Conservation (phyloP, 2,888 invertebrate genomes). For the Adelphocoris suturalis region DNA sequence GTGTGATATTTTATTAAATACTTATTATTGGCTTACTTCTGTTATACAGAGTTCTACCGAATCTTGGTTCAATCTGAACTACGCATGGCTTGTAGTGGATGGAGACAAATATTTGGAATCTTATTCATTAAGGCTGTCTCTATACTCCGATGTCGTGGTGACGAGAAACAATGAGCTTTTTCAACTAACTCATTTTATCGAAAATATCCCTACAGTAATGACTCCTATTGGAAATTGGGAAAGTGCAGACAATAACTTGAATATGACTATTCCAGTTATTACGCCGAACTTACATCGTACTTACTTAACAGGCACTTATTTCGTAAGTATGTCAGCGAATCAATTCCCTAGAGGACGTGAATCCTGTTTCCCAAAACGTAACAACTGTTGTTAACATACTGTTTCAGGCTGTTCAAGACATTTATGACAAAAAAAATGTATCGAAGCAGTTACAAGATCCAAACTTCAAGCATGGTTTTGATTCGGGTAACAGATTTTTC, state of each 20-base stretch:
- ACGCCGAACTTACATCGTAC: slow-evolving; percentile 17
- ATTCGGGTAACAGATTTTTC: slow-evolving; percentile 54
- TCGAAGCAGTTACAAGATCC: slow-evolving; percentile 45
- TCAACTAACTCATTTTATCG: slow-evolving; percentile 13
- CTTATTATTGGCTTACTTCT: too few species aligned
- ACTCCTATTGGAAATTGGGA: not conserved
- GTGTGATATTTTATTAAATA: too few species aligned
- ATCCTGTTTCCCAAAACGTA: too few species aligned
- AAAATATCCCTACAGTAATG: not conserved
- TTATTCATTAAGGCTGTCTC: not conserved
- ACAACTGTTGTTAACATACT: not conserved
- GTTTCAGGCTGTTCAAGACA: slow-evolving; percentile 50
- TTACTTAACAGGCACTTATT: slow-evolving; percentile 12
- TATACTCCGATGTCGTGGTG: slow-evolving; percentile 42
- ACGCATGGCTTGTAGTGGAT: slow-evolving; percentile 11
- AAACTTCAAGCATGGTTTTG: slow-evolving; percentile 27
- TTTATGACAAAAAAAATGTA: slow-evolving; percentile 26
- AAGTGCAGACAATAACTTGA: not conserved
- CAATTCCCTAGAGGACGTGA: too few species aligned
- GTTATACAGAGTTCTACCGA: not conserved
- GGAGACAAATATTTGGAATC: not conserved
- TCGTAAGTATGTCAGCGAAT: not conserved
- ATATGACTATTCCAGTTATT: slow-evolving; percentile 32
- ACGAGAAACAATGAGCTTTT: not conserved
- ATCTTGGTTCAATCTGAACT: slow-evolving; percentile 45